These are phyloP conservation scores for Eunapius fragilis DNA, from an alignment of 37 sponge, comb jelly and placozoan species.

Conservation along the genomic window DNA sequence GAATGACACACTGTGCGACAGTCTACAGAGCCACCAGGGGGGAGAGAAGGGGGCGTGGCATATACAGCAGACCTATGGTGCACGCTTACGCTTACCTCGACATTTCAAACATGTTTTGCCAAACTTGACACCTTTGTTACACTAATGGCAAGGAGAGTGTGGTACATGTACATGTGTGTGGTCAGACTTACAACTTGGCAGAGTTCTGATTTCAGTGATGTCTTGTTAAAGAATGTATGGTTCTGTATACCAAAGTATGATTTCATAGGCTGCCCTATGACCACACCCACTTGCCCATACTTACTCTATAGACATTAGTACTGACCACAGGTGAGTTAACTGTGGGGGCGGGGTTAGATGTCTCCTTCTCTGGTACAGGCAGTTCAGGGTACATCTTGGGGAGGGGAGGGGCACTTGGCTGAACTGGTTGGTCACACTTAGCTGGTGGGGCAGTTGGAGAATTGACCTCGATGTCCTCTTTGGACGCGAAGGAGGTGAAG, in stretches of 20 bases:
- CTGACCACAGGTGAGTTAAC: not conserved
- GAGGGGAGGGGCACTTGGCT: not conserved
- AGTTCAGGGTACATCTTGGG: not conserved
- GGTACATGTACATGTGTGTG: not conserved
- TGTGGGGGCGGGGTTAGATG: not conserved
- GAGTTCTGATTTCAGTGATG: conserved; percentile 61
- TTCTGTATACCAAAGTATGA: conserved; percentile 27
- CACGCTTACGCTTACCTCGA: conserved; percentile 39
- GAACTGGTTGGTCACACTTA: not conserved
- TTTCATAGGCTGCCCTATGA: too few species aligned
- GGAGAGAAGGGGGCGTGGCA: not conserved
- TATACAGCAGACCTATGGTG: not conserved
- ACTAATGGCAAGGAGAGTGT: conserved; percentile 20
- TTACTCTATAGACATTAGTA: not conserved
- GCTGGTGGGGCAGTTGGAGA: not conserved
- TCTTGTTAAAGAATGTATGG: conserved; percentile 78
- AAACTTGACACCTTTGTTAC: conserved; percentile 75
- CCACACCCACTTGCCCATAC: not conserved
- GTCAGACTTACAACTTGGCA: conserved; percentile 75
- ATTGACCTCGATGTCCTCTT: not conserved
- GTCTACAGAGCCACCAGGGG: conserved; percentile 41
- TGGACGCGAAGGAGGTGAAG: not conserved
- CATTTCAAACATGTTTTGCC: conserved; percentile 64
- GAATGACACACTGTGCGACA: conserved; percentile 79
- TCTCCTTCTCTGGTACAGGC: not conserved